Percentiles rank a stretch among this genome's conserved stretches.
These are phyloP conservation scores for Hofmannophila pseudospretella DNA, from an alignment of 2,888 invertebrate genomes.

Conservation along the genomic window DNA sequence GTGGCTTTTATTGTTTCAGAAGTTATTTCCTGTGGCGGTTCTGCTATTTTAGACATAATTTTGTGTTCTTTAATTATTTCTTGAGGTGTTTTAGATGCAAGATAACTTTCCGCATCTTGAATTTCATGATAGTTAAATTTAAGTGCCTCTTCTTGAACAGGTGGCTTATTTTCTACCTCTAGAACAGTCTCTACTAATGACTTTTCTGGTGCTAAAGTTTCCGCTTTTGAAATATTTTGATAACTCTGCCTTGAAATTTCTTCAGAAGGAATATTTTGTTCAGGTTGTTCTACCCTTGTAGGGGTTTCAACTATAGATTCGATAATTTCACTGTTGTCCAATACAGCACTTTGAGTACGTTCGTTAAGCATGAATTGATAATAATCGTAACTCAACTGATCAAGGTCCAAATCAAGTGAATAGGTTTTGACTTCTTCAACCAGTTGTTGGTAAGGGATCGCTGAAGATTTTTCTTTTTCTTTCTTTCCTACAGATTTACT, in stretches of 20 bases:
- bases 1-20: constrained; percentile 4
- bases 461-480: constrained; percentile 15
- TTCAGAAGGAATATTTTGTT: neutral
- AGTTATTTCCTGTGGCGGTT: neutral
- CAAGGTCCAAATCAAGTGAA: constrained; percentile 46
- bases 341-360: constrained; percentile 13
- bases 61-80: neutral
- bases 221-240: constrained; percentile 1
- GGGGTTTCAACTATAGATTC: neutral
- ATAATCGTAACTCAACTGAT: constrained; percentile 51
- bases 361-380: constrained; percentile 33
- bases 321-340: neutral
- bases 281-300: neutral
- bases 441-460: constrained; percentile 50
- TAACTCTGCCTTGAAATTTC: neutral
- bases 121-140: constrained; percentile 28
- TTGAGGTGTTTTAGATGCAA: constrained; percentile 16
- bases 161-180: constrained; percentile 8
- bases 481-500: constrained; percentile 32
- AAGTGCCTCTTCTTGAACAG: constrained; percentile 19
- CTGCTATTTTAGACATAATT: neutral
- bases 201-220: neutral
- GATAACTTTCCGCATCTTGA: constrained; percentile 31
- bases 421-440: constrained; percentile 56
- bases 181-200: neutral